Conservation (phyloP, 2,888 invertebrate species). For the Lymantria dispar region DNA sequence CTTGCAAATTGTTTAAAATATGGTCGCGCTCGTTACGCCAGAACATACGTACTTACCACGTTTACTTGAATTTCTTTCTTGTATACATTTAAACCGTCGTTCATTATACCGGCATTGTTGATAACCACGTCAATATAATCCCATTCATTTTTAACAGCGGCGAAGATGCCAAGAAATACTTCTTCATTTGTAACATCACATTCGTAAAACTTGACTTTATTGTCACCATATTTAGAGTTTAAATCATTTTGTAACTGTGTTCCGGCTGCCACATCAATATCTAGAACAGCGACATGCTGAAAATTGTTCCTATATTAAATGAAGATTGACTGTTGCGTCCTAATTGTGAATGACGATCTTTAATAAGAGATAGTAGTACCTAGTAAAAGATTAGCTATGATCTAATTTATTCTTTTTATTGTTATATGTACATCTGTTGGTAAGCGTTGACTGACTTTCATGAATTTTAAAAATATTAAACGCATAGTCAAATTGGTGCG, state of each 20-base stretch:
- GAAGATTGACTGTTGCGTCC: too few relatives aligned
- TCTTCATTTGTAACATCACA: too few relatives aligned
- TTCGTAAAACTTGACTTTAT: constrained; percentile 9
- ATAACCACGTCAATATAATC: constrained; percentile 14
- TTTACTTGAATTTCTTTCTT: constrained; percentile 18
- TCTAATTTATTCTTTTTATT: too few relatives aligned
- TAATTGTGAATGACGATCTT: too few relatives aligned
- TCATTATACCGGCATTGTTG: constrained; percentile 38
- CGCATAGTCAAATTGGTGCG: too few relatives aligned
- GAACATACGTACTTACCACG: constrained; percentile 37
- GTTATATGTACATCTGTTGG: too few relatives aligned
- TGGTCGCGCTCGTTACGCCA: too few relatives aligned
- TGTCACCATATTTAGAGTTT: constrained; percentile 38
- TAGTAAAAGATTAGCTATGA: too few relatives aligned
- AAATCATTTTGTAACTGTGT: constrained; percentile 38
- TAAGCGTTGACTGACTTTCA: too few relatives aligned
- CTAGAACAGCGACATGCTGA: constrained; percentile 45
- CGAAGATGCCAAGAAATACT: constrained; percentile 19
- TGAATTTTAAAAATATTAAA: too few relatives aligned
- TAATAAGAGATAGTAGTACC: too few relatives aligned
- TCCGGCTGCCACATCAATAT: constrained; percentile 39
- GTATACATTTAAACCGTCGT: constrained; percentile 25
- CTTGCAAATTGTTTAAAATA: too few relatives aligned
- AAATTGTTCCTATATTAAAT: background rate
- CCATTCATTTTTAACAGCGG: constrained; percentile 1